Conservation (phyloP, 1,140 invertebrate species). For the Akabosia matsudoensis region DNA sequence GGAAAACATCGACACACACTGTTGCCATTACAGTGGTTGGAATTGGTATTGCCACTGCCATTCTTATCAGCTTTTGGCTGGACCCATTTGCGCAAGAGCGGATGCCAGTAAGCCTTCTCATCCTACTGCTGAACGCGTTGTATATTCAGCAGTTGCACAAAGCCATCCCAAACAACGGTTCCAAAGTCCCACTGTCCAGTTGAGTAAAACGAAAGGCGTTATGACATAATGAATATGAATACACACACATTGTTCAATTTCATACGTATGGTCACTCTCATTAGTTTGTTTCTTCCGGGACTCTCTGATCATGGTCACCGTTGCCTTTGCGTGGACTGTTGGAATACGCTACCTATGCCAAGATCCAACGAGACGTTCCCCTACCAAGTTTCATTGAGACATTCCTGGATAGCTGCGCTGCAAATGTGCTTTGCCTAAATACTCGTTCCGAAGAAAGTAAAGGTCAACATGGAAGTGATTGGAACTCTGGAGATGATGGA, state of each 20-base stretch:
- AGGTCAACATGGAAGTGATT: background rate
- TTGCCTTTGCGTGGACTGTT: slow-evolving; percentile 44
- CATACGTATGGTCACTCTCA: background rate
- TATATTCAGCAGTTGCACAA: slow-evolving; percentile 41
- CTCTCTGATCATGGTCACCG: slow-evolving; percentile 42
- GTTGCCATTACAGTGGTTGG: slow-evolving; percentile 40
- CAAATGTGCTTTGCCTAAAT: slow-evolving; percentile 41
- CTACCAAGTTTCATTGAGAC: slow-evolving; percentile 33
- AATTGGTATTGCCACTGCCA: slow-evolving; percentile 41
- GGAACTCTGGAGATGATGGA: background rate
- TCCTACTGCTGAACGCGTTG: slow-evolving; percentile 35
- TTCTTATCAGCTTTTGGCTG: slow-evolving; percentile 44
- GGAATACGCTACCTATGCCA: slow-evolving; percentile 42
- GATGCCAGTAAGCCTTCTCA: slow-evolving; percentile 27
- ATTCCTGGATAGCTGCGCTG: slow-evolving; percentile 34
- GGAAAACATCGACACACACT: slow-evolving; percentile 35
- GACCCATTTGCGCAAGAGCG: slow-evolving; percentile 38
- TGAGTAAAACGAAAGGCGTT: slow-evolving; percentile 14
- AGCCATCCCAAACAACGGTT: slow-evolving; percentile 42
- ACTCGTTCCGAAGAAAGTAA: slow-evolving; percentile 25
- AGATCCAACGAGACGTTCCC: slow-evolving; percentile 33
- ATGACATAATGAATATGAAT: background rate
- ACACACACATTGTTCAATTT: background rate
- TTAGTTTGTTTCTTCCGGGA: slow-evolving; percentile 45
- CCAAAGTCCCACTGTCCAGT: slow-evolving; percentile 39